Base-by-base conservation (phyloP, 2,888 invertebrate genomes). In the Seladonia tumulorum region DNA sequence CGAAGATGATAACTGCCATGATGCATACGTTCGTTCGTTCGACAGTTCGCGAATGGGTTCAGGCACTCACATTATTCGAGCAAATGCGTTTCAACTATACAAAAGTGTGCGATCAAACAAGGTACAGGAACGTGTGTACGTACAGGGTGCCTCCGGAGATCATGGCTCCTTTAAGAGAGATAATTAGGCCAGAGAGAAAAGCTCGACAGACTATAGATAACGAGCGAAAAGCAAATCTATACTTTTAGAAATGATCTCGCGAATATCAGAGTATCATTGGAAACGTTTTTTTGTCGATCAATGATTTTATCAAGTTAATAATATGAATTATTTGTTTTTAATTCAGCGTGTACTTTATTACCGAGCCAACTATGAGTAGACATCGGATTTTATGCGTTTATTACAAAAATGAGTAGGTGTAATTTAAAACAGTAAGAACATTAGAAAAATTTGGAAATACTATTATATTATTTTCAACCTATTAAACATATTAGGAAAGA, bases 101-200 rank as follows among this genome's bases (percentile, higher is more conserved):
- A 71, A 82, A 82, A 71, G 39, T 82, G 75, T 70, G 22, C 29
- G 75, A 60, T 63, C 71, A 83, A 81, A 83, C 70, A 35, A 63
- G 47, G 35, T 60, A 75, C 39, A 49, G 74, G 60, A 29, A 25
- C 68, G 63, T 25, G 22, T 35, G 29, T 5, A 70, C 42, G 8
- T 71, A 71, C 25, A 18, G 39, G 10, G 35, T 68, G 35, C 22
- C 66, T 10, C 35, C 35, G 66, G 35, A 68, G 22, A 18, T 22
- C 18, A 10, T 35, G 22, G 66, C 35, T 35, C 8, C 18, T 68
- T 22, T 12, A 68, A 68, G 66, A 68, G 66, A 68, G 66, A 68
- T 68, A 68, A 68, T 68, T 35, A 68, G 35, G 66, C 66, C 66
- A 68, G 22, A 22, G 66, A 68, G 35, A 22, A 22, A 39, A 22